Evolutionary conservation across 2,797 vertebrate genomes (phyloP).

Genomic region (Rousettus madagascariensis): DNA sequence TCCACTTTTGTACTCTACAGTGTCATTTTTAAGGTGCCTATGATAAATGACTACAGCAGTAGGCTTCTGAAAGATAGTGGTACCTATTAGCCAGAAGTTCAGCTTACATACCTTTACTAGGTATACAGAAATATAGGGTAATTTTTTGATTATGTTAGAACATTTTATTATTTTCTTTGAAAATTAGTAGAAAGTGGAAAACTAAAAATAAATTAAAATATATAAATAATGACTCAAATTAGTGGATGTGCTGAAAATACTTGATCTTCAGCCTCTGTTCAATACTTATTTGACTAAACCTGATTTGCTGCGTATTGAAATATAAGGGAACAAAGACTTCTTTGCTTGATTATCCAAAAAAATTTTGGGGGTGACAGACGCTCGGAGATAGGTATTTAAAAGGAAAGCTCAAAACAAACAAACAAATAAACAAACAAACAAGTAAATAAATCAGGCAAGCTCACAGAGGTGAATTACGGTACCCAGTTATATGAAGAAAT

Average conservation of each 20-base stretch:
- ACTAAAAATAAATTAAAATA: background rate
- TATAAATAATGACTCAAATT: background rate
- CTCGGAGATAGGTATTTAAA: background rate
- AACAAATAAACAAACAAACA: too few species aligned
- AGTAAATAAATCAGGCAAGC: background rate
- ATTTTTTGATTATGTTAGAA: background rate
- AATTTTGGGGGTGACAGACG: background rate
- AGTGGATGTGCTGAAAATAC: background rate
- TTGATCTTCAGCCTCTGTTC: background rate
- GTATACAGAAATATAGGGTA: background rate
- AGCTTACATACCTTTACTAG: background rate
- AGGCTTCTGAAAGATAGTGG: background rate
- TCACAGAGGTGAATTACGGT: background rate
- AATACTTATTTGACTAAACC: background rate
- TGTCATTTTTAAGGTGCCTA: background rate
- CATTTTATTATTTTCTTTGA: background rate
- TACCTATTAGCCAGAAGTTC: background rate
- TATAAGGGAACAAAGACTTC: background rate
- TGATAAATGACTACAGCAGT: background rate
- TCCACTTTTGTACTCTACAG: background rate
- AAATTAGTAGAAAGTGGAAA: background rate
- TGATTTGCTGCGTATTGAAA: background rate
- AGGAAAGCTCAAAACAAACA: background rate
- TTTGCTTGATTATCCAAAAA: background rate
- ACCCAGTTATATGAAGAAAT: background rate